Base-by-base conservation (phyloP, 92 coral and sea anemone species). In the Phymanthus crucifer region DNA sequence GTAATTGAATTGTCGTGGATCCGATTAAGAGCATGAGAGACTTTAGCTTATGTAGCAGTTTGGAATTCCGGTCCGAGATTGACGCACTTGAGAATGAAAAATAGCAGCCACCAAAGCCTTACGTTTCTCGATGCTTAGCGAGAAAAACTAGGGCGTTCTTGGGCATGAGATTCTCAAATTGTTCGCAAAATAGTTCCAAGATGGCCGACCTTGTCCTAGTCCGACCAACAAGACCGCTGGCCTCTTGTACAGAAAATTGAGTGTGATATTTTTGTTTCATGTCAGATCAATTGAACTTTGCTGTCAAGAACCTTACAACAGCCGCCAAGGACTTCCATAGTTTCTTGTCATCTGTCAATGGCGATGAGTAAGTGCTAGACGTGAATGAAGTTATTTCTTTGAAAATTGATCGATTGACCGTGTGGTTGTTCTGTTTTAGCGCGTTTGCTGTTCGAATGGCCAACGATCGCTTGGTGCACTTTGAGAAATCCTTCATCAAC, bases 381-480 rank as follows among this genome's bases (percentile, higher is more conserved):
- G 19, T 54, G 26, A 54, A 19, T 54, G 13, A 6, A 43, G 14
- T 43, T 2, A 38, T 38, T 14, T 43, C 12, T 10, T 10, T 17
- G 1, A 43, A 43, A 43, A 43, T 24, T 54, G 64, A 54, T 61
- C 2, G 33, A 4, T 27, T 33, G 17, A 17, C 6, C n/a, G n/a
- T n/a, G n/a, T n/a, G n/a, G n/a, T 52, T 9, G 68, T 70, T 40
- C 43, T 11, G 34, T 37, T 77, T 71, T 80, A 92, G 97, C 73
- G 77, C 84, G 6, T 78, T 90, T 35, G 86, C 81, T 21, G 86
- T 89, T 29, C 82, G 96, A 32, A 92, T 92, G 86, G 93, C 88
- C 32, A 89, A 90, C 73, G 97, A 91, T 84, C 93, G 90, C 43
- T 71, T 91, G 73, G 82, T 91, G 80, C 93, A 89, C 74, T 87